Percentiles rank a stretch among this genome's conserved stretches.
Conservation (phyloP, 2,888 invertebrate genomes). For the Protodeltote pygarga region DNA sequence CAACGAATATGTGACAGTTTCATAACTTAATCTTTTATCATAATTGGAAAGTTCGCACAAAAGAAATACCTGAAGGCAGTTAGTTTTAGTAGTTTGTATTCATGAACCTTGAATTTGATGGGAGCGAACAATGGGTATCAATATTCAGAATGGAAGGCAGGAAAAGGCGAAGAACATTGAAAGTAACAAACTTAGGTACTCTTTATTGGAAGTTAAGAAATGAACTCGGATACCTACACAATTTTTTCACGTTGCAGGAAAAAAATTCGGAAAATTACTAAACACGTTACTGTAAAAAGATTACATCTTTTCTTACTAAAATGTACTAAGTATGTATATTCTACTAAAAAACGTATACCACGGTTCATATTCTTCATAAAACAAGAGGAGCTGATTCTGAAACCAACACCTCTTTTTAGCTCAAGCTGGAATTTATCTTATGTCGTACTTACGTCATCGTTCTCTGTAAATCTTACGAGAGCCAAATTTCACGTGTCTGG, state of each 20-base stretch:
- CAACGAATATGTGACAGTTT: background rate
- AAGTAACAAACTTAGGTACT: background rate
- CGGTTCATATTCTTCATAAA: too few relatives aligned
- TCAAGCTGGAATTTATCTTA: constrained; percentile 1
- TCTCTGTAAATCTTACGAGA: constrained; percentile 2
- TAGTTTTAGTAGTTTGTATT: constrained; percentile 10
- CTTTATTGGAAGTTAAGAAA: background rate
- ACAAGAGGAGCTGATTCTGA: too few relatives aligned
- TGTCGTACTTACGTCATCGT: constrained; percentile 16
- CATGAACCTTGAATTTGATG: constrained; percentile 12
- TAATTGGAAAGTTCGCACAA: constrained; percentile 2
- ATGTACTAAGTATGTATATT: too few relatives aligned
- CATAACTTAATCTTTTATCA: background rate
- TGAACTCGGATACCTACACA: background rate
- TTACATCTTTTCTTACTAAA: too few relatives aligned
- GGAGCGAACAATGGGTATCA: constrained; percentile 9
- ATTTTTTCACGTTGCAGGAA: constrained; percentile 17
- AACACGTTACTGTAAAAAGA: constrained; percentile 22
- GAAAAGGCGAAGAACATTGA: background rate
- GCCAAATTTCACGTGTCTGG: constrained; percentile 7
- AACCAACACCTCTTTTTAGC: too few relatives aligned
- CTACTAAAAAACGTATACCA: too few relatives aligned
- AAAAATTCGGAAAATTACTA: constrained; percentile 10
- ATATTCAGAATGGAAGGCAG: constrained; percentile 9
- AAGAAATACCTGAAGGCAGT: constrained; percentile 9